These are phyloP conservation scores for Leucophora obtusa DNA, from an alignment of 2,888 invertebrate species.

Conservation along the genomic window DNA sequence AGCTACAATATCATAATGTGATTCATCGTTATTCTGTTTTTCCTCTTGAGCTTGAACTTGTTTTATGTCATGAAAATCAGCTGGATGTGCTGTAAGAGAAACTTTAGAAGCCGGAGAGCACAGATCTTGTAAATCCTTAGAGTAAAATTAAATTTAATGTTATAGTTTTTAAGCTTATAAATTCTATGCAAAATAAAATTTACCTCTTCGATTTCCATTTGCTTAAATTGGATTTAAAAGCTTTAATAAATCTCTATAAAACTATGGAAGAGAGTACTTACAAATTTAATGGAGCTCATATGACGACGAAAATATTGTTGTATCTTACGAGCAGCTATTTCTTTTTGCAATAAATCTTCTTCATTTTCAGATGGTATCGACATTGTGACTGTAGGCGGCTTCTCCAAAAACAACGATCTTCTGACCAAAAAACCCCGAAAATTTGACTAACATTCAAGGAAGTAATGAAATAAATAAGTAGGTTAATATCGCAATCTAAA, in stretches of 20 bases:
- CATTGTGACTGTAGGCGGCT: not conserved
- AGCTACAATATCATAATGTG: too few species aligned
- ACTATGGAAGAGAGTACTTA: slow-evolving; percentile 3
- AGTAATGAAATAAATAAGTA: not conserved
- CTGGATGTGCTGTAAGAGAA: slow-evolving; percentile 29
- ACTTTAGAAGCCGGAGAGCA: slow-evolving; percentile 28
- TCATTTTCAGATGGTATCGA: not conserved
- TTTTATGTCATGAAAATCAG: not conserved
- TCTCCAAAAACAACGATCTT: slow-evolving; percentile 34
- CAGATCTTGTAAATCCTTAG: slow-evolving; percentile 4
- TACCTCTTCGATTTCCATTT: not conserved
- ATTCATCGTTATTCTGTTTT: not conserved
- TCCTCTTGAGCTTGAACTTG: not conserved
- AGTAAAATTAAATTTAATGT: not conserved
- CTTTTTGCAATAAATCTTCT: slow-evolving; percentile 3
- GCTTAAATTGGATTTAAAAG: not conserved
- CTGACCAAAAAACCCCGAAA: slow-evolving; percentile 62
- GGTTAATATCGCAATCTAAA: not conserved
- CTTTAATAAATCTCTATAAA: not conserved
- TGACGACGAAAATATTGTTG: slow-evolving; percentile 55
- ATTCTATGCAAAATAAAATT: not conserved
- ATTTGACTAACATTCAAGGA: slow-evolving; percentile 40
- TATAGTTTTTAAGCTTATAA: not conserved
- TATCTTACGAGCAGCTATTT: slow-evolving; percentile 59
- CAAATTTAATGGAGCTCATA: not conserved